Conservation (phyloP, 2,888 invertebrate species). For the Lasius fuliginosus region DNA sequence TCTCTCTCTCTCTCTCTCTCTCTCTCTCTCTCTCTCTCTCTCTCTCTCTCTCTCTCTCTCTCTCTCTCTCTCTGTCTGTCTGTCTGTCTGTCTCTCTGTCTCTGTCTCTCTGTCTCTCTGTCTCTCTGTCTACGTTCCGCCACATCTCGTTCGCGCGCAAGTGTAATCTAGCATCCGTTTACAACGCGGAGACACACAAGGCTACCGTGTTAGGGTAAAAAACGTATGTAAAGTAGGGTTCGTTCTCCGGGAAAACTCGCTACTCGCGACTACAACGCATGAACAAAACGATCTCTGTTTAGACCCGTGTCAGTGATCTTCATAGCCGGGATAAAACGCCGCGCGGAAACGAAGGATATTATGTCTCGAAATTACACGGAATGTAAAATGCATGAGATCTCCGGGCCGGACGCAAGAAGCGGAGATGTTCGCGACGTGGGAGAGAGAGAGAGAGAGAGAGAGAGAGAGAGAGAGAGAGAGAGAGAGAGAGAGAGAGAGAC, state of each 20-base stretch:
- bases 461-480: too few relatives aligned
- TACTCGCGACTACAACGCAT: conserved; percentile 16
- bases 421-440: neutral
- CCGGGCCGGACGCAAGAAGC: neutral
- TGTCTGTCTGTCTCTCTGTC: too few relatives aligned
- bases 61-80: too few relatives aligned
- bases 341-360: conserved; percentile 61
- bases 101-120: neutral
- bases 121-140: neutral
- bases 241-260: conserved; percentile 38
- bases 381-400: conserved; percentile 60
- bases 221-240: conserved; percentile 47
- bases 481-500: too few relatives aligned
- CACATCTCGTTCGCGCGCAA: conserved; percentile 21
- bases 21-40: too few relatives aligned
- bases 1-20: too few relatives aligned
- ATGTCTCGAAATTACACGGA: conserved; percentile 56
- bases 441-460: neutral
- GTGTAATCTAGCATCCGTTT: conserved; percentile 45
- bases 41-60: too few relatives aligned
- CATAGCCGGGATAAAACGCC: conserved; percentile 58
- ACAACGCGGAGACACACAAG: conserved; percentile 42
- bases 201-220: conserved; percentile 42
- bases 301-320: conserved; percentile 64
- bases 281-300: conserved; percentile 64